Conservation (phyloP, 2,888 invertebrate genomes). For the Agriotes lineatus region DNA sequence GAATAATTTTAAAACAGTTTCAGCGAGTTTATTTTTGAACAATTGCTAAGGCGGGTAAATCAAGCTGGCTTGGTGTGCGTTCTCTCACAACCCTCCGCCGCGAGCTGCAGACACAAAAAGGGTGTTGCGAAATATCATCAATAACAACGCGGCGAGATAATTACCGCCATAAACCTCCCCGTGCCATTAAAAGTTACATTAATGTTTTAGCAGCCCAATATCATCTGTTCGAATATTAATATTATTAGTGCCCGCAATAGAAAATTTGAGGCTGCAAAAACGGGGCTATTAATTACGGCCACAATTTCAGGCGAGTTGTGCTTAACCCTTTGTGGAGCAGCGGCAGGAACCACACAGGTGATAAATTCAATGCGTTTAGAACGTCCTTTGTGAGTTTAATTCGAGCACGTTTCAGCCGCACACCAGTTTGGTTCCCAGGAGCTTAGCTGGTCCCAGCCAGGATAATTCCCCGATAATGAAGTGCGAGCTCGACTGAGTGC, state of each 20-base stretch:
- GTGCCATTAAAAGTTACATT: neutral
- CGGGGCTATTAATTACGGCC: neutral
- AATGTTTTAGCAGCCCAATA: neutral
- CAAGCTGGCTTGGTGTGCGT: too few relatives aligned
- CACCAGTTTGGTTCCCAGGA: conserved; percentile 13
- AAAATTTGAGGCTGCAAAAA: neutral
- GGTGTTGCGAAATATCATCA: neutral
- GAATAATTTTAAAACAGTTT: too few relatives aligned
- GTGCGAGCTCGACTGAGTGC: conserved; percentile 9
- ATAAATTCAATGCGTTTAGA: conserved; percentile 20
- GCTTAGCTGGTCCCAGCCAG: conserved; percentile 6
- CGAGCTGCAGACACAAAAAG: neutral
- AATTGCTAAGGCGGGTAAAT: too few relatives aligned
- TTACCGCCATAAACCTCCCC: neutral
- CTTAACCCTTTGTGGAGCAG: conserved; percentile 8
- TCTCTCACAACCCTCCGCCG: too few relatives aligned
- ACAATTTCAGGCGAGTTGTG: neutral
- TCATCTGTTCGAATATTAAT: neutral
- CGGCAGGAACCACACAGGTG: conserved; percentile 11
- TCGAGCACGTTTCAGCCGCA: conserved; percentile 18
- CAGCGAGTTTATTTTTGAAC: too few relatives aligned
- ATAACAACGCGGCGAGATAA: neutral
- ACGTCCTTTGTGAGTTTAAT: conserved; percentile 14
- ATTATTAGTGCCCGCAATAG: neutral
- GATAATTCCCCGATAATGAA: conserved; percentile 20